Evolutionary conservation across 1,140 invertebrate genomes (phyloP), one percentile per base, ranked within the genome.

Genomic region (Drosophila triauraria): DNA sequence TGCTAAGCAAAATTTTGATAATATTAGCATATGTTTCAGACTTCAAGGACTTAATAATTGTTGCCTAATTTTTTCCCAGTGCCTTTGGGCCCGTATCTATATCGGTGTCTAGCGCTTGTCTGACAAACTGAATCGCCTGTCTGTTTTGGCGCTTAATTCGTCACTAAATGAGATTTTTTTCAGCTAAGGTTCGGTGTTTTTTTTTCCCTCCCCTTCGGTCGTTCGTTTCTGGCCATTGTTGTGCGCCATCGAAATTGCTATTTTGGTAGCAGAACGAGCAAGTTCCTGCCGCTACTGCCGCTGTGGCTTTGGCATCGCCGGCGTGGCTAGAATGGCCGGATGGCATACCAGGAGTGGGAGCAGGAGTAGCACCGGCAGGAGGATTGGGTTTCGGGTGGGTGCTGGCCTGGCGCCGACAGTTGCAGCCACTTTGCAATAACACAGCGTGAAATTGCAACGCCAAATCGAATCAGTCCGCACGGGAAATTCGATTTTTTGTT

Each of bases 371-470:
- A 30, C n/a, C 27, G 9, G 60, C 20, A 15, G 56, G 8, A 12
- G 61, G 27, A 30, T 48, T 56, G 35, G 53, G 53, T 56, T 23
- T 40, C 53, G 47, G 40, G 40, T 32, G 50, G 7, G 42, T 56
- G 50, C 43, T 63, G 63, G 74, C 76, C 68, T 78, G 76, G 69
- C 76, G 76, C 76, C 76, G 78, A 81, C 84, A 85, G 78, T 79
- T 81, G 78, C 82, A 85, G 86, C 86, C 86, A 91, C 86, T 91
- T 91, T 91, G 88, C 90, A 91, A 91, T 88, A 91, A 91, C 88
- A 91, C 90, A 91, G 90, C 90, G 90, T 91, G 90, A 91, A 91
- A 91, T 91, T 91, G 90, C 90, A 91, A 75, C 90, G 90, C 82
- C 90, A 91, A 91, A 91, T 91, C 90, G 90, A 91, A 91, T 91